Evolutionary conservation across 2,113 vertebrate genomes (phyloP), one percentile per base, ranked within the genome.

Genomic region (Rafetus swinhoei): DNA sequence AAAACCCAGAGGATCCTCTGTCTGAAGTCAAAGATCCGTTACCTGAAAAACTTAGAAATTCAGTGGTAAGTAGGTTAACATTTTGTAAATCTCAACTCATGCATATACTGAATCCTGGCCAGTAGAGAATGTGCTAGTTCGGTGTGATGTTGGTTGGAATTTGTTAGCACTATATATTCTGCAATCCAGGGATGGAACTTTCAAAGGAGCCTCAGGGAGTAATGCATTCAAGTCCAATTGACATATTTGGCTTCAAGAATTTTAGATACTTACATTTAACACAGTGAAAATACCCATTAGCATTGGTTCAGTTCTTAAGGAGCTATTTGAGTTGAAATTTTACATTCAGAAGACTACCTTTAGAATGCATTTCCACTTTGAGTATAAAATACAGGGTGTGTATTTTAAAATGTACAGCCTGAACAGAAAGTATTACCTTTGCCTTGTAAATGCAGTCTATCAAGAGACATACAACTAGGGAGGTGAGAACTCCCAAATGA

Each of bases 11-110:
- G 97, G 99, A 99, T 96, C 99, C 99, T 84, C 96, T 99, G 55
- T 99, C 99, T 93, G 99, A 99, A 97, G 99, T 99, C 29, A 99
- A 99, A 98, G 99, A 99, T 94, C 99, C 99, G 87, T 97, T 99
- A 80, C 99, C 99, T 25, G 99, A 99, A 93, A 99, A 99, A 97
- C 99, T 99, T 92, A 98, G 97, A 97, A 99, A 98, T 97, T 99
- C 99, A 87, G 99, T 99, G 97, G 99, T 99, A 98, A 99, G 99
- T 98, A 83, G 65, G 6, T 50, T 89, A 65, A 3, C 55, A 87
- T 90, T 95, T 91, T 86, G 3, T 35, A n/a, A 60, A 22, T 76
- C 79, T 83, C 2, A 6, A 0, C 52, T 2, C 76, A 27, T 77
- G 14, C 25, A 12, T 57, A 79, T 97, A n/a, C 5, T 35, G 39